Percentiles rank a stretch among this genome's conserved stretches.
Conservation (phyloP, 2,888 invertebrate species). For the Rhingia campestris region DNA sequence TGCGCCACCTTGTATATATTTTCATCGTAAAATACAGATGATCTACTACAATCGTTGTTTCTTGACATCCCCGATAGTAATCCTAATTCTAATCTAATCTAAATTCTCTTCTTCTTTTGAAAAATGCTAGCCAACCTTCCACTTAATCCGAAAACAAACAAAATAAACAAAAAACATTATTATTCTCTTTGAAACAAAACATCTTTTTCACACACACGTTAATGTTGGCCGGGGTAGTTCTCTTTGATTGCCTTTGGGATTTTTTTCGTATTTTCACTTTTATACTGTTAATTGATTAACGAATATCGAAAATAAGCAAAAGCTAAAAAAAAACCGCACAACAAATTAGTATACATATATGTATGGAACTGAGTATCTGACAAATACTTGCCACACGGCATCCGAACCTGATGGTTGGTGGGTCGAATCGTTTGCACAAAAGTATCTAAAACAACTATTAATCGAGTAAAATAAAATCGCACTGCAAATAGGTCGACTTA, state of each 20-base stretch:
- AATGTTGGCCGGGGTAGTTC: conserved; percentile 33
- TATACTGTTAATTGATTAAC: conserved; percentile 66
- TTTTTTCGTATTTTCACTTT: conserved; percentile 34
- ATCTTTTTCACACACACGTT: background rate
- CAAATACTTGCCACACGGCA: conserved; percentile 66
- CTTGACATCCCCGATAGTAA: too few species aligned
- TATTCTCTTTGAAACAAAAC: conserved; percentile 21
- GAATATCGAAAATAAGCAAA: conserved; percentile 63
- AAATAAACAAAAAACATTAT: conserved; percentile 10
- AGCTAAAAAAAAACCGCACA: conserved; percentile 60
- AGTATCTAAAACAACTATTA: conserved; percentile 9
- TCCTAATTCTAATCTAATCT: too few species aligned
- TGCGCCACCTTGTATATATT: too few species aligned
- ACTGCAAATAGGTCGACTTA: conserved; percentile 15
- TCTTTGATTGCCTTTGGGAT: conserved; percentile 44
- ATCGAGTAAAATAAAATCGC: background rate
- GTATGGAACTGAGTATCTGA: conserved; percentile 40
- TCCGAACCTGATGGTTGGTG: conserved; percentile 57
- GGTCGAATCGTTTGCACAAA: conserved; percentile 35
- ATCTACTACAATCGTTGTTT: too few species aligned
- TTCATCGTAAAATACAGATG: too few species aligned
- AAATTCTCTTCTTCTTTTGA: background rate
- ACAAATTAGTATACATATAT: conserved; percentile 32
- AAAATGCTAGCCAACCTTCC: conserved; percentile 14
- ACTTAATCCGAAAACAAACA: conserved; percentile 27